Evolutionary conservation across 2,113 vertebrate species (phyloP).

Genomic region (Pelecanoides urinatrix): DNA sequence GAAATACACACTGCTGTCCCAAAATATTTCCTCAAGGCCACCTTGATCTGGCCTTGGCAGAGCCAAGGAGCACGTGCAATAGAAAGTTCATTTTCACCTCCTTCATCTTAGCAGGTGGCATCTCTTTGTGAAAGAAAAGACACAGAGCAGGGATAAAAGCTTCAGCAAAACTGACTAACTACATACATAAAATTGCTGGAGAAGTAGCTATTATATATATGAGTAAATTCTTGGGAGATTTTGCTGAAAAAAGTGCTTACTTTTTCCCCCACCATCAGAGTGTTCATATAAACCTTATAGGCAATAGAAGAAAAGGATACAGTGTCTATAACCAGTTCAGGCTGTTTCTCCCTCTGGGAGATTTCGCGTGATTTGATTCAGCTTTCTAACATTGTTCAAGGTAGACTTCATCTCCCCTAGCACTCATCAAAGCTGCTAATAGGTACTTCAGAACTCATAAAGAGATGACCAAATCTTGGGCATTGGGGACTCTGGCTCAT

Average conservation of each 20-base stretch:
- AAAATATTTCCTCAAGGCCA: background rate
- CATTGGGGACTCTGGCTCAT: slow-evolving; percentile 75
- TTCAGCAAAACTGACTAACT: slow-evolving; percentile 14
- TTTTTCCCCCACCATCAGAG: background rate
- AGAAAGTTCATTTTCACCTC: background rate
- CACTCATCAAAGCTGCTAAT: slow-evolving; percentile 83
- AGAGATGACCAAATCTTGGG: slow-evolving; percentile 80
- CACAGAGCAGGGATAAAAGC: background rate
- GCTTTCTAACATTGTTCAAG: slow-evolving; percentile 79
- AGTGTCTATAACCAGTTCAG: slow-evolving; percentile 66
- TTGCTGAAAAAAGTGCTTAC: slow-evolving; percentile 40
- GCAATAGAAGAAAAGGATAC: slow-evolving; percentile 31
- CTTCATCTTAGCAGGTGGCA: background rate
- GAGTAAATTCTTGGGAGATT: slow-evolving; percentile 67
- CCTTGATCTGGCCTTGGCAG: background rate
- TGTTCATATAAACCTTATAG: slow-evolving; percentile 73
- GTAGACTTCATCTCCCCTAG: slow-evolving; percentile 81
- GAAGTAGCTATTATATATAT: slow-evolving; percentile 56
- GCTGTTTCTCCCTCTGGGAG: slow-evolving; percentile 75
- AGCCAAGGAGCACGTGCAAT: background rate
- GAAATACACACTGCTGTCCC: background rate
- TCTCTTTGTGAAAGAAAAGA: background rate
- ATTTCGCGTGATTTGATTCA: slow-evolving; percentile 78
- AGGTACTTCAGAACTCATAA: slow-evolving; percentile 84
- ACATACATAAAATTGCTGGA: slow-evolving; percentile 37